Conservation (phyloP, 1,140 invertebrate species). For the Holotrichia oblita region DNA sequence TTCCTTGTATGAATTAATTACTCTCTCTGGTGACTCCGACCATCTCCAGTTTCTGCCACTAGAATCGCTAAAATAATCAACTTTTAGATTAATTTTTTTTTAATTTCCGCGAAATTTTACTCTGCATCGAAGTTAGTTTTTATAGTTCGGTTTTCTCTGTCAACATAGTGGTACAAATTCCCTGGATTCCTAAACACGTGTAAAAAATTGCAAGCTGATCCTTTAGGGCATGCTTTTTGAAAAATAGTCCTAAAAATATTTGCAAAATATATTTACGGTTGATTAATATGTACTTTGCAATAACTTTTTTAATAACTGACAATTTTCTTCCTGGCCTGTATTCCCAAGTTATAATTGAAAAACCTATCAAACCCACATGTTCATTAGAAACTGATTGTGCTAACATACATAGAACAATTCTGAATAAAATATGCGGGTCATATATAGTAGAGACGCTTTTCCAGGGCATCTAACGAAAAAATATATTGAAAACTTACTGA, state of each 20-base stretch:
- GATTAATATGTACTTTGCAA: too few species aligned
- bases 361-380: too few species aligned
- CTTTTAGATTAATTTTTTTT: slow-evolving; percentile 6
- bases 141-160: slow-evolving; percentile 39
- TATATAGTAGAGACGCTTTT: too few species aligned
- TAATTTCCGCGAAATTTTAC: not conserved
- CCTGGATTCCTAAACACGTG: slow-evolving; percentile 89
- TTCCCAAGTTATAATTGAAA: too few species aligned
- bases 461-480: too few species aligned
- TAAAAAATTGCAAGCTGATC: slow-evolving; percentile 87
- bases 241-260: slow-evolving; percentile 71
- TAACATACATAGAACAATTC: too few species aligned
- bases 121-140: not conserved
- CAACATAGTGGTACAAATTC: slow-evolving; percentile 63
- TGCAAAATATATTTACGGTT: too few species aligned
- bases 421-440: too few species aligned
- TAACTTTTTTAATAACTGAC: too few species aligned
- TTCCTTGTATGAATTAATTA: not conserved
- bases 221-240: slow-evolving; percentile 83
- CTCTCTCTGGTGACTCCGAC: slow-evolving; percentile 76
- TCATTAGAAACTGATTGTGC: too few species aligned
- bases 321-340: too few species aligned
- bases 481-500: too few species aligned
- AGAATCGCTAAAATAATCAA: slow-evolving; percentile 36
- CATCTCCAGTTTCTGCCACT: slow-evolving; percentile 72